Percentiles rank a stretch among this genome's conserved stretches.
Evolutionary conservation across 2,888 invertebrate species (phyloP).

Genomic region (Eremobia ochroleuca): DNA sequence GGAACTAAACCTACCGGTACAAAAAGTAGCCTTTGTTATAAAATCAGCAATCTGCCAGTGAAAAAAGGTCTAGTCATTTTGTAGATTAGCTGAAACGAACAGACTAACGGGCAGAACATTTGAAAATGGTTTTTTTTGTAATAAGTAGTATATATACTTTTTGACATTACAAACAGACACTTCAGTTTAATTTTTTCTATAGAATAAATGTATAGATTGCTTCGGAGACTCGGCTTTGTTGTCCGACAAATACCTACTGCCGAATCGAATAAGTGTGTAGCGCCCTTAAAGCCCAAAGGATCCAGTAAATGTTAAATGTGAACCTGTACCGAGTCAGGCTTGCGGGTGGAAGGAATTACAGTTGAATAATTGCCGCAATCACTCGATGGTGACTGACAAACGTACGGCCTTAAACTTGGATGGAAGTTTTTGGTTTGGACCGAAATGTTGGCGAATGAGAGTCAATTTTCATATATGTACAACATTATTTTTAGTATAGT

Average conservation of each 20-base stretch:
- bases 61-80: neutral
- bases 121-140: neutral
- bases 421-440: constrained; percentile 29
- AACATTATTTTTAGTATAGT: too few relatives aligned
- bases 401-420: constrained; percentile 69
- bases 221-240: neutral
- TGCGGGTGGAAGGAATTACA: constrained; percentile 75
- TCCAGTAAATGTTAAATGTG: constrained; percentile 67
- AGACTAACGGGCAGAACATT: neutral
- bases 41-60: too few relatives aligned
- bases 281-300: constrained; percentile 44
- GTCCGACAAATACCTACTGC: neutral
- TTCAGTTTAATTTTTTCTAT: too few relatives aligned
- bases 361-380: constrained; percentile 82
- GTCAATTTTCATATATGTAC: neutral
- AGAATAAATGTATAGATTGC: too few relatives aligned
- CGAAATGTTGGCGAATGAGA: constrained; percentile 5
- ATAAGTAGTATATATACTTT: neutral
- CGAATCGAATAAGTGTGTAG: neutral
- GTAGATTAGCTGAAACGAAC: neutral
- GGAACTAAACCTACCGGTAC: too few relatives aligned
- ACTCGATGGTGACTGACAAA: constrained; percentile 80
- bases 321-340: constrained; percentile 64
- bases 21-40: too few relatives aligned
- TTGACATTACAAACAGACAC: too few relatives aligned